Percentiles rank a stretch among this genome's conserved stretches.
These are phyloP conservation scores for Smutsia temminckii DNA, from an alignment of 2,797 vertebrate species.

Conservation along the genomic window DNA sequence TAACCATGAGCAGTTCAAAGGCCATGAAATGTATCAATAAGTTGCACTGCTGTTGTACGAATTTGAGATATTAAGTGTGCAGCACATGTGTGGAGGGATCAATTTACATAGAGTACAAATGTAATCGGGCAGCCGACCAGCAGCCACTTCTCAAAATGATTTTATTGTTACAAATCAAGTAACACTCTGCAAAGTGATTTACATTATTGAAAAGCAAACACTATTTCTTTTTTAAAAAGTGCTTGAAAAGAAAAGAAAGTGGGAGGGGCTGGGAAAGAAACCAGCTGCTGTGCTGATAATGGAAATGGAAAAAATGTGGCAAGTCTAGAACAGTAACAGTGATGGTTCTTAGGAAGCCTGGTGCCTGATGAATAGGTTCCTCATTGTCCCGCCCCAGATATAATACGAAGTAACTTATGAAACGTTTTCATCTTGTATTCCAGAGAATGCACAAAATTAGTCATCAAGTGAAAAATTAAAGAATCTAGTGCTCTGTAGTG, in stretches of 20 bases:
- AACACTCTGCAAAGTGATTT: conserved; percentile 49
- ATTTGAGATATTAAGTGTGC: conserved; percentile 51
- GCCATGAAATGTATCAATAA: conserved; percentile 61
- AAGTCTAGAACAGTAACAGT: neutral
- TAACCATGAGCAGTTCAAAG: conserved; percentile 56
- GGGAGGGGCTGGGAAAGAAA: neutral
- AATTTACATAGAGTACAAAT: conserved; percentile 44
- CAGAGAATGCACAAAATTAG: neutral
- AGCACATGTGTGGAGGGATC: neutral
- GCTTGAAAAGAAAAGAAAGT: neutral
- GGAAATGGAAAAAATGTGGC: neutral
- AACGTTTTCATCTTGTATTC: neutral
- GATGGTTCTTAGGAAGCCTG: neutral
- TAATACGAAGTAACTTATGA: neutral
- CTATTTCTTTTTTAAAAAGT: conserved; percentile 4
- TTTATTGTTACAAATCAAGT: conserved; percentile 63
- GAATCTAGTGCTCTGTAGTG: neutral
- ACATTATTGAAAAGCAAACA: conserved; percentile 68
- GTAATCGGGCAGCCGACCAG: conserved; percentile 60
- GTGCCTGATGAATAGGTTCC: neutral
- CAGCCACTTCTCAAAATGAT: conserved; percentile 29
- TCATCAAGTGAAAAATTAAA: neutral
- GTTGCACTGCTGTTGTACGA: neutral
- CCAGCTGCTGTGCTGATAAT: neutral
- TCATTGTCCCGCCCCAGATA: neutral